Conservation (phyloP, 2,888 invertebrate species). For the Diarsia mendica region DNA sequence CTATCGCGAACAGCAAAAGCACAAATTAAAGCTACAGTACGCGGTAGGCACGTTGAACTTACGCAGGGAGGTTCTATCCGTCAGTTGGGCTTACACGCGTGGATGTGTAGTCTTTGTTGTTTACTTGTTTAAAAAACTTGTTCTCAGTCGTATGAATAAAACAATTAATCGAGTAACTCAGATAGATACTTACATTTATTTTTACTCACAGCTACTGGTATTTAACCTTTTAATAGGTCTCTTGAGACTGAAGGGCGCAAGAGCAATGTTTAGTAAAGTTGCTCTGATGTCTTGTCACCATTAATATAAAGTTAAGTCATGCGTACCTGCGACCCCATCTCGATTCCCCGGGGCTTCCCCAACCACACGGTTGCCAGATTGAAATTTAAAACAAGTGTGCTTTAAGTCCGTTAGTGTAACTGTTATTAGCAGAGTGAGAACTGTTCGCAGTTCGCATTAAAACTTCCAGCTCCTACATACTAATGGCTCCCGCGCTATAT, state of each 20-base stretch:
- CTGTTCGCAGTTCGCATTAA: conserved; percentile 61
- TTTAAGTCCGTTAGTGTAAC: conserved; percentile 66
- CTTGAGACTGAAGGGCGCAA: background rate
- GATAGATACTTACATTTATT: background rate
- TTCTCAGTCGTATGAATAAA: background rate
- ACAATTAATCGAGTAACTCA: background rate
- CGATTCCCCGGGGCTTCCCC: conserved; percentile 23
- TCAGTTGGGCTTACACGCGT: background rate
- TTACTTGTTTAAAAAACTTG: background rate
- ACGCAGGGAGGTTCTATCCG: background rate
- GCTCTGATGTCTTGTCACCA: conserved; percentile 19
- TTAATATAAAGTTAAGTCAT: conserved; percentile 33
- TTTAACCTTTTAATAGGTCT: conserved; percentile 1
- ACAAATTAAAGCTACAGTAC: background rate
- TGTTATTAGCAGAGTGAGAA: conserved; percentile 64
- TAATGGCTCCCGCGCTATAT: conserved; percentile 51
- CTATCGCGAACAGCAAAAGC: background rate
- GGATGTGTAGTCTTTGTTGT: background rate
- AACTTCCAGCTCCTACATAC: conserved; percentile 58
- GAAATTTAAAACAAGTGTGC: conserved; percentile 71
- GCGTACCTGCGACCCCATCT: conserved; percentile 7
- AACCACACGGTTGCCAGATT: conserved; percentile 63
- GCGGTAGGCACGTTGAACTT: too few relatives aligned
- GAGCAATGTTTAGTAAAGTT: conserved; percentile 24
- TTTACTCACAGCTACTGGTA: background rate